A percentile compares a stretch with the other conserved stretches of the same genome.
Conservation (phyloP, 2,888 invertebrate species). For the Euzophera pinguis region DNA sequence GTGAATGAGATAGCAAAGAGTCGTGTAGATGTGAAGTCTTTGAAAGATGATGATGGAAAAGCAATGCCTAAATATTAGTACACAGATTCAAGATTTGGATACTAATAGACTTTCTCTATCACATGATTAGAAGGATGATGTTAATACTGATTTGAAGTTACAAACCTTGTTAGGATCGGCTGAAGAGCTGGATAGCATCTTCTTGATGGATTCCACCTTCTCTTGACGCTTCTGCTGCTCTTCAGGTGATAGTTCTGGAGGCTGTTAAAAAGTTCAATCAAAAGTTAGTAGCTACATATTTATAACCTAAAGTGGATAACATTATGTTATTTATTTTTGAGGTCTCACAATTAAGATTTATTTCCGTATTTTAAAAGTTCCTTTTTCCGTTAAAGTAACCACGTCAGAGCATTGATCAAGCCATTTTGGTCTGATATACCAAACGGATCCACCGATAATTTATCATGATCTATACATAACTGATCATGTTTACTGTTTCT, state of each 20-base stretch:
- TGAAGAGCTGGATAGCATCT: constrained; percentile 89
- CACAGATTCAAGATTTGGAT: neutral
- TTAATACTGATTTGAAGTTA: neutral
- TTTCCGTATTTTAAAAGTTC: no score
- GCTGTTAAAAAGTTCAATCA: constrained; percentile 53
- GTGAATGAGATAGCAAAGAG: no score
- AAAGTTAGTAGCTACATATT: neutral
- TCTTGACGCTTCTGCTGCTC: constrained; percentile 90
- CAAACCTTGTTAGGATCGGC: constrained; percentile 68
- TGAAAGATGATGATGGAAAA: constrained; percentile 13
- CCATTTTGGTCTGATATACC: no score
- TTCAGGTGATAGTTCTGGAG: constrained; percentile 90
- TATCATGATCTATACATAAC: no score
- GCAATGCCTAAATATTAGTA: constrained; percentile 11
- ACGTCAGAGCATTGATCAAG: no score
- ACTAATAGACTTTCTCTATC: neutral
- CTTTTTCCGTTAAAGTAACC: no score
- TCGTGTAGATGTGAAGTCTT: neutral
- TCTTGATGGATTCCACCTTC: constrained; percentile 94
- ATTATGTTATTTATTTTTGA: no score
- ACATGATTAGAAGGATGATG: neutral
- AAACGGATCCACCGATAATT: no score
- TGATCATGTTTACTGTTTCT: no score
- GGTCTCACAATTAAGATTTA: no score
- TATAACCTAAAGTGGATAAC: neutral